Percentiles rank a stretch among this genome's conserved stretches.
These are phyloP conservation scores for Atherix ibis DNA, from an alignment of 2,888 invertebrate genomes.

Conservation along the genomic window DNA sequence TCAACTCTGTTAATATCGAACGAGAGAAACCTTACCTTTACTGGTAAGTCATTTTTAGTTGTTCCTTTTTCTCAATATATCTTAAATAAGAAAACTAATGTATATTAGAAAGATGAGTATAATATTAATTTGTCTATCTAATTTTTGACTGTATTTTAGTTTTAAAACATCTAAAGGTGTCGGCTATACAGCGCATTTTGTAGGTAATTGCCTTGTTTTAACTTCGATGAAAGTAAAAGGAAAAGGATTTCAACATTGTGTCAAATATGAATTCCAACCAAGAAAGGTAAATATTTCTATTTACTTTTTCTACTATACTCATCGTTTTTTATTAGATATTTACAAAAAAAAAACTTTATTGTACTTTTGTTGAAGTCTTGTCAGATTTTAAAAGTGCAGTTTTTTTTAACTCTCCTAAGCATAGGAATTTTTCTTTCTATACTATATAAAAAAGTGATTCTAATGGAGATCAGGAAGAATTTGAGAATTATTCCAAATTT, in stretches of 20 bases:
- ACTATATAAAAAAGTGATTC: no score
- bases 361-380: no score
- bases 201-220: conserved; percentile 95
- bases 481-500: no score
- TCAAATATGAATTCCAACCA: conserved; percentile 98
- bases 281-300: conserved; percentile 61
- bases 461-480: no score
- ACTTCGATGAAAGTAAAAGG: conserved; percentile 98
- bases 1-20: conserved; percentile 97
- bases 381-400: no score
- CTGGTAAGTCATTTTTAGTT: conserved; percentile 45
- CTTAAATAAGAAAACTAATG: neutral
- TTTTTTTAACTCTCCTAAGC: no score
- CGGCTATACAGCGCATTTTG: conserved; percentile 98
- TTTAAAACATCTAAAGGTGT: conserved; percentile 98
- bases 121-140: neutral
- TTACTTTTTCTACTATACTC: conserved; percentile 7
- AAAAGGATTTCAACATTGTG: conserved; percentile 98
- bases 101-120: neutral
- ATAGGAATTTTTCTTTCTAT: no score
- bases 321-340: neutral
- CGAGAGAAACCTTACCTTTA: conserved; percentile 97
- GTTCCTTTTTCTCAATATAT: neutral
- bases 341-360: no score
- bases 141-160: conserved; percentile 37